Percentiles rank a stretch among this genome's conserved stretches.
Evolutionary conservation across 2,888 invertebrate genomes (phyloP).

Genomic region (Icerya purchasi): DNA sequence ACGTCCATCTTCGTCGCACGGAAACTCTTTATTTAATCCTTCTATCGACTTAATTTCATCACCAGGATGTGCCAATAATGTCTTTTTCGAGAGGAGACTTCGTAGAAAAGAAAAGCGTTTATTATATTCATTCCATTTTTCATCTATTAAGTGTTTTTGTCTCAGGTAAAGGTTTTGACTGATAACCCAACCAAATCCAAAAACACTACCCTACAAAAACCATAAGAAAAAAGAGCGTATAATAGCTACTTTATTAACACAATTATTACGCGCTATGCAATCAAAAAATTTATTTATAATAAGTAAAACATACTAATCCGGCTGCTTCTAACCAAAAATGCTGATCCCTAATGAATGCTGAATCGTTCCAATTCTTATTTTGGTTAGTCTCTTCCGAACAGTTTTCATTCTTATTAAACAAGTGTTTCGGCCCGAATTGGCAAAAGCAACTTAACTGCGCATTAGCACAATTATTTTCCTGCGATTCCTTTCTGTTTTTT

Average conservation of each 20-base stretch:
- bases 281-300: too few relatives aligned
- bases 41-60: background rate
- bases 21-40: too few relatives aligned
- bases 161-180: conserved; percentile 32
- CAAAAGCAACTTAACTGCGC: background rate
- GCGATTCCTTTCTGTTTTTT: conserved; percentile 3
- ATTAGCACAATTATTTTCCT: background rate
- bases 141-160: conserved; percentile 21
- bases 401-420: background rate
- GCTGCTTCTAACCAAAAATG: conserved; percentile 7
- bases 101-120: conserved; percentile 3
- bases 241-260: too few relatives aligned
- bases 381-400: background rate
- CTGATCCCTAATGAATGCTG: background rate
- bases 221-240: too few relatives aligned
- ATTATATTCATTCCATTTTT: conserved; percentile 8
- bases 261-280: too few relatives aligned
- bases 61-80: background rate
- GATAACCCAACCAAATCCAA: conserved; percentile 39
- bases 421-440: background rate
- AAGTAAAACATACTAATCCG: conserved; percentile 8
- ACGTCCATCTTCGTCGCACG: background rate
- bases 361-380: background rate
- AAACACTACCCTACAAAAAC: conserved; percentile 33
- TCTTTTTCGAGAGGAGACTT: background rate